Conservation (phyloP, 2,888 invertebrate species). For the Stegophylla sp. region DNA sequence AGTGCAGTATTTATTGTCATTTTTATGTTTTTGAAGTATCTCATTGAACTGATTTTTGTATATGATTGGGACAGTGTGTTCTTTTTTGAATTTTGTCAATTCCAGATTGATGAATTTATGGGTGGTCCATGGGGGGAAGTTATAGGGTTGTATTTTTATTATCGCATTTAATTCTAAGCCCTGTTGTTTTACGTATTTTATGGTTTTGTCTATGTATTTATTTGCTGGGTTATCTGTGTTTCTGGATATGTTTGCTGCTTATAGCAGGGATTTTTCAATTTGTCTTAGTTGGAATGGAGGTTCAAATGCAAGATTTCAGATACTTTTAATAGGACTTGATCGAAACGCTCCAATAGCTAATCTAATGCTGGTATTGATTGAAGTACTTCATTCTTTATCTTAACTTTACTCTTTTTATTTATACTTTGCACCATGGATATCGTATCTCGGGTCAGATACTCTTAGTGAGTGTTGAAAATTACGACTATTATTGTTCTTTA, state of each 20-base stretch:
- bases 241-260: background rate
- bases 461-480: no score
- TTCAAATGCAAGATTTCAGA: background rate
- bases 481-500: no score
- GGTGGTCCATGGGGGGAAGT: background rate
- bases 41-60: background rate
- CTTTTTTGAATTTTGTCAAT: no score
- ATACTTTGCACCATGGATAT: no score
- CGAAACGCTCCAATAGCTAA: background rate
- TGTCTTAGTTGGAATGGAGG: background rate
- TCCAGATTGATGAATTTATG: no score
- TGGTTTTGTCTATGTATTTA: background rate
- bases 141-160: background rate
- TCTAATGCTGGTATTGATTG: background rate
- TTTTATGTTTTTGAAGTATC: background rate
- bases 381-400: no score
- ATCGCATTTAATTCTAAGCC: background rate
- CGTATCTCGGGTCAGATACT: no score
- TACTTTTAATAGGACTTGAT: slow-evolving; percentile 10
- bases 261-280: background rate
- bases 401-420: no score
- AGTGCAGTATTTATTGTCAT: background rate
- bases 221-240: background rate
- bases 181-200: background rate
- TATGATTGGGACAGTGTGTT: no score